Percentiles rank a stretch among this genome's conserved stretches.
Evolutionary conservation across 1,140 invertebrate genomes (phyloP).

Genomic region (Antheraea mylitta): DNA sequence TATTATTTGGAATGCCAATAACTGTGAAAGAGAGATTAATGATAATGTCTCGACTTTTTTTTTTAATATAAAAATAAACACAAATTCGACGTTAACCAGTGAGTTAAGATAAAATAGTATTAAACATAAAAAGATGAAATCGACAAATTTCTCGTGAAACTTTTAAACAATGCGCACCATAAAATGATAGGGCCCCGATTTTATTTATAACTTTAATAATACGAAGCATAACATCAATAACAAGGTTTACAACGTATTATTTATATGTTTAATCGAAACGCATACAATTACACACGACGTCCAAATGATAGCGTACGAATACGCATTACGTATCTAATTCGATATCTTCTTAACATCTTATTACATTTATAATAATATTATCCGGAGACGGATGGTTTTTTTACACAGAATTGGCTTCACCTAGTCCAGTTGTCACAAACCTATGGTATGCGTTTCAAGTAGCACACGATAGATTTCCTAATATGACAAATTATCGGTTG

Average conservation of each 20-base stretch:
- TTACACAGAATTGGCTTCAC: background rate
- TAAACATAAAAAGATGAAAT: background rate
- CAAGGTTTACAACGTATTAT: conserved; percentile 49
- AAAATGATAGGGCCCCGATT: conserved; percentile 12
- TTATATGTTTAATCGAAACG: conserved; percentile 50
- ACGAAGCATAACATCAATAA: conserved; percentile 39
- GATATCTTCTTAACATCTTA: conserved; percentile 26
- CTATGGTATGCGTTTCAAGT: no score
- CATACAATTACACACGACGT: conserved; percentile 46
- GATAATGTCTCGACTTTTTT: no score
- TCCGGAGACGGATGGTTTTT: conserved; percentile 1
- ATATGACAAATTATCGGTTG: no score
- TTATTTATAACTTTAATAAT: conserved; percentile 57
- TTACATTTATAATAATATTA: conserved; percentile 33
- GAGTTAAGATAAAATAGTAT: background rate
- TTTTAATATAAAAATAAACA: background rate
- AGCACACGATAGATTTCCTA: no score
- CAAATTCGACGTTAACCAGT: background rate
- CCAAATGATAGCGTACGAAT: conserved; percentile 47
- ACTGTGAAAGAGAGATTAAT: no score
- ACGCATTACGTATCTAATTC: conserved; percentile 49
- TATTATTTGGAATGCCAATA: no score
- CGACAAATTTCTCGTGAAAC: background rate
- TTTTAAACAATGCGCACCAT: background rate
- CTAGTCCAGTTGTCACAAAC: background rate